Base-by-base conservation (phyloP, 2,888 invertebrate genomes). In the Sarcophaga caerulescens region DNA sequence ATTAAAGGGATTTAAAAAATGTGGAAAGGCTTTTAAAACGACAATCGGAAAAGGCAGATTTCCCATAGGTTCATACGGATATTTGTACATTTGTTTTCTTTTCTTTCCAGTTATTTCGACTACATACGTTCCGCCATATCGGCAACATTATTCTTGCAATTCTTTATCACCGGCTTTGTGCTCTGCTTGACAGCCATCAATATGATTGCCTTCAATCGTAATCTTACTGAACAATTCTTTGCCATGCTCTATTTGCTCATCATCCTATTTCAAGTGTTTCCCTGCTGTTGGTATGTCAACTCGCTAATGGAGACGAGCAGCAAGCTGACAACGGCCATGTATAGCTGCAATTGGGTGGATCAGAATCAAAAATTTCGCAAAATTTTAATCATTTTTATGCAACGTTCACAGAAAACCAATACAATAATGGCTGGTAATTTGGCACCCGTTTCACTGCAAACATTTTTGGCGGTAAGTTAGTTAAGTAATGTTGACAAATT, bases 301-400 rank as follows among this genome's bases (percentile, higher is more conserved):
- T 47, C 81, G 1, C 60, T 90, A 8, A 88, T 89, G 87, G 71
- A 80, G 6, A 87, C 87, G 35, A 88, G 88, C n/a, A 81, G 84
- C 6, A 44, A 85, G 52, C 80, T 90, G 3, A 89, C 89, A 0
- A 89, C 87, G 2, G 89, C 89, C 10, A 85, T 90, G 79, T 90
- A 89, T 78, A 88, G 85, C 1, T 89, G 89, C 60, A 89, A 89
- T 63, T 90, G 90, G 90, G 84, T 89, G 66, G 89, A 89, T 19
- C 89, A 90, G 78, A 74, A 88, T 74, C 65, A 59, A 0, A 81
- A 81, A 66, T 90, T 90, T 75, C 89, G 89, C 0, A 88, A 87
- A 74, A 88, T 88, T 8, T 66, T 90, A 14, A 90, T 90, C 1
- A 89, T 90, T 73, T 90, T 90, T 52, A 90, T 90, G 90, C 89